Evolutionary conservation across 2,888 invertebrate genomes (phyloP), one percentile per base, ranked within the genome.

Genomic region (Drosophila differens): DNA sequence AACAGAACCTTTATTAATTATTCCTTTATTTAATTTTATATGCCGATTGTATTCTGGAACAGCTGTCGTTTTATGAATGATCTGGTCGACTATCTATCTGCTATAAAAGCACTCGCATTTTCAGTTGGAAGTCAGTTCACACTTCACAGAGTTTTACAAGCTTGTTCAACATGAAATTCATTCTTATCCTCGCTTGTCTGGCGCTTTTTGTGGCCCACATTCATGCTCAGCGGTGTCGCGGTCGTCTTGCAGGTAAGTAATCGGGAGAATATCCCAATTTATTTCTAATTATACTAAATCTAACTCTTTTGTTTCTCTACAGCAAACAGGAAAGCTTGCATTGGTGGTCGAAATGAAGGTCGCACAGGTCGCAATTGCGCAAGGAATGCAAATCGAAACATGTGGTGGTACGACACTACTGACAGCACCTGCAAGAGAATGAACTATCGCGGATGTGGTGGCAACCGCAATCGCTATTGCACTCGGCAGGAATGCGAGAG

Each of bases 141-240:
- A 41, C 5, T 58, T 39, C 1, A 28, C 57, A 28, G n/a, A 41
- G 30, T 41, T 58, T 10, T 41, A 22, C 30, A 30, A 58, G 30
- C 1, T 22, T 7, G 3, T 10, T 53, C 28, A 63, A 63, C n/a
- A 82, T 79, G 79, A 79, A 82, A 53, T 74, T 82, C n/a, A 37
- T 68, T 32, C 28, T 68, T 9, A 14, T 82, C 39, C 59, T 74
- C 35, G 55, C 65, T 25, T 62, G 65, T 25, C 52, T 80, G 9
- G 65, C 60, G 3, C 47, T 82, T 12, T 74, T 57, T 14, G 64
- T 80, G 47, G 67, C 65, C 37, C 22, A 33, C 6, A 22, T 47
- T 3, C 47, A 67, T 25, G 61, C 65, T 16, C 82, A 82, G 16
- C n/a, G 9, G 7, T 58, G 57, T 14, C 39, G 57, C 12, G 39